Evolutionary conservation across 2,888 invertebrate genomes (phyloP).

Genomic region (Carabus problematicus): DNA sequence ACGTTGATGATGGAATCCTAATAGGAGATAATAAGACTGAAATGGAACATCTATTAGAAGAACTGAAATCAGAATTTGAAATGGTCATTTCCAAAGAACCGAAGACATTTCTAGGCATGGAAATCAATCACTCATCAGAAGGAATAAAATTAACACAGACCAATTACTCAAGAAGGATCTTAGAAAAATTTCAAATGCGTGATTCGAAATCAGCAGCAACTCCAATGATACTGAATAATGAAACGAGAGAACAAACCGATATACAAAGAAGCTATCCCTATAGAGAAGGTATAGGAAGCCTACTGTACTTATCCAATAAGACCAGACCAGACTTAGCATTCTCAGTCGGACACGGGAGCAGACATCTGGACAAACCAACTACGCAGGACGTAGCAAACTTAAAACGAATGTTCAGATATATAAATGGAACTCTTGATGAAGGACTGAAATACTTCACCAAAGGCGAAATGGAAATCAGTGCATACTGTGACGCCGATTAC

Average conservation of each 20-base stretch:
- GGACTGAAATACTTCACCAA: background rate
- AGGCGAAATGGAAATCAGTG: too few species aligned
- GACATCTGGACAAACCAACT: conserved; percentile 7
- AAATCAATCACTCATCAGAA: too few species aligned
- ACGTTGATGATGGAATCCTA: conserved; percentile 23
- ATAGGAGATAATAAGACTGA: conserved; percentile 39
- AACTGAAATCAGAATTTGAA: conserved; percentile 35
- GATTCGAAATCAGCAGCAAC: conserved; percentile 32
- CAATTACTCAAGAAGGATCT: conserved; percentile 30
- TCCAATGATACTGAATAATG: conserved; percentile 18
- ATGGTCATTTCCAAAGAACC: conserved; percentile 40
- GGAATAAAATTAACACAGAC: too few species aligned
- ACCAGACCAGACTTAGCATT: conserved; percentile 36
- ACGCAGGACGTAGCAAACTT: conserved; percentile 4
- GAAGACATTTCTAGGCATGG: conserved; percentile 39
- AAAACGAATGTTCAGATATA: conserved; percentile 22
- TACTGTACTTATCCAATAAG: conserved; percentile 25
- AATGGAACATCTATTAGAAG: too few species aligned
- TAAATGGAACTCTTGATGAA: background rate
- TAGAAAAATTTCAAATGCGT: conserved; percentile 31
- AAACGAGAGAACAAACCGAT: conserved; percentile 20
- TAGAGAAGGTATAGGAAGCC: conserved; percentile 18
- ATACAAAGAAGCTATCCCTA: conserved; percentile 25
- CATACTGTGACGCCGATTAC: conserved; percentile 1
- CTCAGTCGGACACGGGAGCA: conserved; percentile 1